Conservation (phyloP, 2,113 vertebrate species). For the Syngnathus scovelli region DNA sequence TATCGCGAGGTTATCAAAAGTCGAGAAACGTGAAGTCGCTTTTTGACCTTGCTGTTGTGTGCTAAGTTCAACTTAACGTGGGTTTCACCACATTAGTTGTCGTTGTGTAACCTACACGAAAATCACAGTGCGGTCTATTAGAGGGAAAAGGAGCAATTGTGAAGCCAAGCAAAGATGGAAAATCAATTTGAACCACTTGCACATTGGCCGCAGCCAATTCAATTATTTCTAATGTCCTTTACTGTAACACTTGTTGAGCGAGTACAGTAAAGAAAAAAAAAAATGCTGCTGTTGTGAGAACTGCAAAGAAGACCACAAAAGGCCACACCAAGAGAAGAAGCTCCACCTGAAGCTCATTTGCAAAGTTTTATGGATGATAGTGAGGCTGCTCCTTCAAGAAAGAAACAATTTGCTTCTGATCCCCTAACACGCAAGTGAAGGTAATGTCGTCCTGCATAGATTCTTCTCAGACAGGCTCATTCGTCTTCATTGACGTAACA, state of each 20-base stretch:
- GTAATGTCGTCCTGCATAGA: no score
- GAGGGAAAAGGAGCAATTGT: background rate
- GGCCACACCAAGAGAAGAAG: background rate
- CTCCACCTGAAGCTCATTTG: background rate
- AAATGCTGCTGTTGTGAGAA: background rate
- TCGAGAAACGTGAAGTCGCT: no score
- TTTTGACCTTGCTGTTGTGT: no score
- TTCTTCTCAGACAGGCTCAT: no score
- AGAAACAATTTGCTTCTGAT: no score
- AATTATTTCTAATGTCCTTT: background rate
- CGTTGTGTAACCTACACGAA: background rate
- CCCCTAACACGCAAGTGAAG: background rate
- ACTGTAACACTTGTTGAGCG: background rate
- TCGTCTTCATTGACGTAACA: no score
- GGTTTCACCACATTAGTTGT: no score
- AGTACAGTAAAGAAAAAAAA: background rate
- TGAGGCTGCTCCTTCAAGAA: no score
- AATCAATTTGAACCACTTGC: no score
- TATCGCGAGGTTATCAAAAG: no score
- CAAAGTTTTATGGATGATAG: no score
- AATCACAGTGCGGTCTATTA: background rate
- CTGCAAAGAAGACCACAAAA: background rate
- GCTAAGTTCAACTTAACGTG: no score
- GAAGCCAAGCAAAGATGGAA: background rate
- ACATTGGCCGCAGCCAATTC: background rate